Evolutionary conservation across 1,140 invertebrate genomes (phyloP), one percentile per base, ranked within the genome.

Genomic region (Paraescarpia echinospica): DNA sequence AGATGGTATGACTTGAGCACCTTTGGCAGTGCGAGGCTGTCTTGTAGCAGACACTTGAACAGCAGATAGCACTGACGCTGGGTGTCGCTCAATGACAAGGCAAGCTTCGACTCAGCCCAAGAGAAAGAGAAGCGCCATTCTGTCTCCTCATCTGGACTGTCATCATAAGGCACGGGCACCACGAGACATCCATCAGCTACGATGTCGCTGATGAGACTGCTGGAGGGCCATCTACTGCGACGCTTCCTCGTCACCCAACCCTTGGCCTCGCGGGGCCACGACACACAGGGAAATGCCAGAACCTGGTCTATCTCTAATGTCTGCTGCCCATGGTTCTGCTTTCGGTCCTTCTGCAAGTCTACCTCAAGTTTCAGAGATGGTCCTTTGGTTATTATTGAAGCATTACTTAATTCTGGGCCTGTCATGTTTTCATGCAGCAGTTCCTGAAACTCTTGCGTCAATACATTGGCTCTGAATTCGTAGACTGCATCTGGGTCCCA

Each of bases 1-100:
- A 91, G 91, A 51, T 51, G 41, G 91, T 91, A 91, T 18, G 91
- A 91, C 33, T 34, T 48, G 48, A 91, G 34, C 33, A 51, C 34
- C 34, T 35, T 35, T 22, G 34, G 33, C 33, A 48, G 91, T 51
- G 34, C 34, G 14, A 91, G 34, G 18, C 34, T 51, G 91, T 59
- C 35, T 48, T 91, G 34, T 14, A 91, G 34, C 34, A 91, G 48
- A 33, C 34, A 33, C n/a, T 91, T 91, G 33, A 91, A 35, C 34
- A 91, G 18, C 33, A 91, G 33, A 34, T 41, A 91, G n/a, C 35
- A 48, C 91, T 91, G 91, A 9, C 91, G 34, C 18, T 91, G 91
- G 8, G 48, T 51, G 34, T 41, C 34, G 12, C n/a, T 35, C 91
- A 91, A 31, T 12, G 91, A 91, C 33, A 33, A 33, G 33, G 41